These are phyloP conservation scores for Exocentrus adspersus DNA, from an alignment of 2,888 invertebrate species.

Conservation along the genomic window DNA sequence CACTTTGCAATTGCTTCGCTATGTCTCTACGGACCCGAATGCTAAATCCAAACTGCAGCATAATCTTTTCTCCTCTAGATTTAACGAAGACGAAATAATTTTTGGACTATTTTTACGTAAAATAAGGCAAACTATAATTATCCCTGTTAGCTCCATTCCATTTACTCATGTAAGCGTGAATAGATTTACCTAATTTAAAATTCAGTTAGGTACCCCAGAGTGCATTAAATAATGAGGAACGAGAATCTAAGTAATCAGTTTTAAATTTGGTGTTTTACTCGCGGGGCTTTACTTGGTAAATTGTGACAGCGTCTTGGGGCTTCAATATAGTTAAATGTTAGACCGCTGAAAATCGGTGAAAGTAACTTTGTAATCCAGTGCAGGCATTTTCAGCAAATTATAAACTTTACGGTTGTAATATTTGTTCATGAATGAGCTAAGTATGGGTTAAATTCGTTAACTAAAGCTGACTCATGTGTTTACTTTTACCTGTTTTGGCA, in stretches of 20 bases:
- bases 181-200: slow-evolving; percentile 27
- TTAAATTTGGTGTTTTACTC: slow-evolving; percentile 2
- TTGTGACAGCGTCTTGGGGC: background rate
- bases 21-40: slow-evolving; percentile 51
- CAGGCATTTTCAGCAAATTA: no score
- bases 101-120: slow-evolving; percentile 35
- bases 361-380: no score
- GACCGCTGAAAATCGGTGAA: no score
- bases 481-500: no score
- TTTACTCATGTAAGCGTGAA: background rate
- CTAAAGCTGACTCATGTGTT: no score
- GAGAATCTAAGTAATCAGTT: slow-evolving; percentile 8
- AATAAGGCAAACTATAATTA: slow-evolving; percentile 40
- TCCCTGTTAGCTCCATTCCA: slow-evolving; percentile 35
- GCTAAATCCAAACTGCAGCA: slow-evolving; percentile 50
- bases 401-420: no score
- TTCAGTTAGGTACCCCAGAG: slow-evolving; percentile 28
- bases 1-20: slow-evolving; percentile 54
- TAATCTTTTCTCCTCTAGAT: slow-evolving; percentile 33
- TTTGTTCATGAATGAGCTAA: no score
- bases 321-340: background rate
- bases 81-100: slow-evolving; percentile 40
- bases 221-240: slow-evolving; percentile 15
- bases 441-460: no score
- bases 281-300: background rate